phyloP scores from a whole-genome alignment of 2,888 invertebrate species.

The Vannuccia rotundouncinata region DNA sequence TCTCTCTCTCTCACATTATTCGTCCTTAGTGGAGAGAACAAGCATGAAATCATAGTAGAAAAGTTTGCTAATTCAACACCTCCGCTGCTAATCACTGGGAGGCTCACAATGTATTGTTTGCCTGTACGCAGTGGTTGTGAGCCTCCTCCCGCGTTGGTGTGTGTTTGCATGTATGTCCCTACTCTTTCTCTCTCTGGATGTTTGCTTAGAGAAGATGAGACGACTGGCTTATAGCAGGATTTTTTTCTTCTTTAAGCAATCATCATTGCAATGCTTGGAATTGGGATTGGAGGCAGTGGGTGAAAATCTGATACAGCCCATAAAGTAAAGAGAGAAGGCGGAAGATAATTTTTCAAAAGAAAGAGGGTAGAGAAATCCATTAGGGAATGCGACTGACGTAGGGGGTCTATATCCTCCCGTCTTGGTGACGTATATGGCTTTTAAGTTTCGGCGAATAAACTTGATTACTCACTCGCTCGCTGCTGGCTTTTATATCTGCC shows the following conservation, averaged over 20 bases:
- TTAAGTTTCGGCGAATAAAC: not conserved
- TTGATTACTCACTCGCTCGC: not conserved
- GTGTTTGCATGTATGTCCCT: not conserved
- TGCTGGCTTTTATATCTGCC: not conserved
- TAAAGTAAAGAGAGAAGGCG: not conserved
- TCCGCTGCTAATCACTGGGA: not conserved
- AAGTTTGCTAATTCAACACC: not conserved
- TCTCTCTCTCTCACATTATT: not conserved
- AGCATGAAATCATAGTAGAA: not conserved
- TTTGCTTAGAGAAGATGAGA: not conserved
- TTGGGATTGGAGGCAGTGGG: not conserved
- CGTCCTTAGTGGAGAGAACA: not conserved
- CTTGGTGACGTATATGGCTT: not conserved
- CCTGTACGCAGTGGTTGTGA: not conserved
- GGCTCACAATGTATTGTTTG: not conserved
- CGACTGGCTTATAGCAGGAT: not conserved
- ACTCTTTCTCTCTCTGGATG: not conserved
- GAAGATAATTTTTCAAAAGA: slow-evolving; percentile 16
- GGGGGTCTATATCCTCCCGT: not conserved
- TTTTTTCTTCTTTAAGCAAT: not conserved
- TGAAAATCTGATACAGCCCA: not conserved
- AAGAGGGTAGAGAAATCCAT: not conserved
- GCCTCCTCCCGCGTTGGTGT: not conserved
- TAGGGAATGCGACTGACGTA: not conserved
- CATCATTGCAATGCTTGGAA: not conserved